These are phyloP conservation scores for Dicyrtomina minuta DNA, from an alignment of 2,888 invertebrate genomes.

Conservation along the genomic window DNA sequence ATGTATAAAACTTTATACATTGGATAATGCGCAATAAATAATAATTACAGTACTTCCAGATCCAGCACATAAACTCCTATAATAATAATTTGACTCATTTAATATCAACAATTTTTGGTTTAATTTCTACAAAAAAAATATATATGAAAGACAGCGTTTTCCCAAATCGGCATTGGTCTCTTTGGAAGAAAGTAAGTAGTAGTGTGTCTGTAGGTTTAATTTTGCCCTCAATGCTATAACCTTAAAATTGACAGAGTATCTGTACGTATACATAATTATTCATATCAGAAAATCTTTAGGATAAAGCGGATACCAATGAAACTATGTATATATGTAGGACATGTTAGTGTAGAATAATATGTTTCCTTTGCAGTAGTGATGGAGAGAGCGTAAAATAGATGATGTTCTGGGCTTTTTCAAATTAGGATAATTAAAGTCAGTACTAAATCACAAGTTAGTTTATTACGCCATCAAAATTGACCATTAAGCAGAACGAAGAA, in stretches of 20 bases:
- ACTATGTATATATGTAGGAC: background rate
- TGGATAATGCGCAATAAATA: too few relatives aligned
- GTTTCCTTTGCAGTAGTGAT: background rate
- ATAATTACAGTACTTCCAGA: too few relatives aligned
- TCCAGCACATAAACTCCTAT: background rate
- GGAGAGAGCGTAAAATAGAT: background rate
- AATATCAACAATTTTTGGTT: background rate
- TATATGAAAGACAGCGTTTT: background rate
- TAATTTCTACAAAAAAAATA: conserved; percentile 1
- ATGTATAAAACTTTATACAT: too few relatives aligned
- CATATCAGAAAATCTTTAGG: background rate
- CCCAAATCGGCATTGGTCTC: background rate
- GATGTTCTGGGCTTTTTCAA: conserved; percentile 7
- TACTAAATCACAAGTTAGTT: conserved; percentile 26
- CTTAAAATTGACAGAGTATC: too few relatives aligned
- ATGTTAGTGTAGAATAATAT: background rate
- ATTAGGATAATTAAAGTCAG: conserved; percentile 33
- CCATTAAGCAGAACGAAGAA: background rate
- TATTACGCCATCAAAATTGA: conserved; percentile 28
- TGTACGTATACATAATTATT: too few relatives aligned
- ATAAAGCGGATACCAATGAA: background rate
- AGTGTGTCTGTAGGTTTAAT: too few relatives aligned
- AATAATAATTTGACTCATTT: background rate
- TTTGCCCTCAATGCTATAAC: too few relatives aligned
- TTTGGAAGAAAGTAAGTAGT: background rate